Conservation (phyloP, 2,113 vertebrate species). For the Sapayoa aenigma region DNA sequence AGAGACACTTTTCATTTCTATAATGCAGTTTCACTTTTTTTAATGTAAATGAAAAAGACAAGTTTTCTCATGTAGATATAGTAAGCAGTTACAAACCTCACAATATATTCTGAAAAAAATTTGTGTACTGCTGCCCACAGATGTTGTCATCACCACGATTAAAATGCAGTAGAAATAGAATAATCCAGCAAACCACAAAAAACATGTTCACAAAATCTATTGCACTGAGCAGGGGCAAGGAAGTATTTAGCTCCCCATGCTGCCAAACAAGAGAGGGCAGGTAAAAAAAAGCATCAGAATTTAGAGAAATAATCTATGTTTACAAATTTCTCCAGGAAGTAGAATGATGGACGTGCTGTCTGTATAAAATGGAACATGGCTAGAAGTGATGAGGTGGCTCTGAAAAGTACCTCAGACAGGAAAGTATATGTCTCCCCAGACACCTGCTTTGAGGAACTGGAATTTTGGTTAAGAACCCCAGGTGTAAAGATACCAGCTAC, state of each 20-base stretch:
- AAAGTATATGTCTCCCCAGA: background rate
- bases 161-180: conserved; percentile 55
- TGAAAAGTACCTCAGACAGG: background rate
- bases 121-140: conserved; percentile 40
- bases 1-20: background rate
- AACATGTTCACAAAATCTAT: background rate
- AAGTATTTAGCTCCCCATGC: background rate
- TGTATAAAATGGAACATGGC: background rate
- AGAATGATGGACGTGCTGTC: background rate
- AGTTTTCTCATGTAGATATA: background rate
- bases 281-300: background rate
- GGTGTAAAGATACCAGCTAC: background rate
- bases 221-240: background rate
- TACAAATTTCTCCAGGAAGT: background rate
- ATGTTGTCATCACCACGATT: conserved; percentile 62
- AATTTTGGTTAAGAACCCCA: background rate
- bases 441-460: background rate
- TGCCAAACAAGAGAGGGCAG: background rate
- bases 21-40: background rate
- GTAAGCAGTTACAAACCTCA: background rate
- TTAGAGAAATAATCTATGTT: background rate
- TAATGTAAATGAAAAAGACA: background rate
- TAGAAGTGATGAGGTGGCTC: background rate
- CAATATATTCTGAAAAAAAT: conserved; percentile 1
- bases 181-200: conserved; percentile 55